phyloP scores from a whole-genome alignment of 2,113 vertebrate genomes.

The Bufo bufo region DNA sequence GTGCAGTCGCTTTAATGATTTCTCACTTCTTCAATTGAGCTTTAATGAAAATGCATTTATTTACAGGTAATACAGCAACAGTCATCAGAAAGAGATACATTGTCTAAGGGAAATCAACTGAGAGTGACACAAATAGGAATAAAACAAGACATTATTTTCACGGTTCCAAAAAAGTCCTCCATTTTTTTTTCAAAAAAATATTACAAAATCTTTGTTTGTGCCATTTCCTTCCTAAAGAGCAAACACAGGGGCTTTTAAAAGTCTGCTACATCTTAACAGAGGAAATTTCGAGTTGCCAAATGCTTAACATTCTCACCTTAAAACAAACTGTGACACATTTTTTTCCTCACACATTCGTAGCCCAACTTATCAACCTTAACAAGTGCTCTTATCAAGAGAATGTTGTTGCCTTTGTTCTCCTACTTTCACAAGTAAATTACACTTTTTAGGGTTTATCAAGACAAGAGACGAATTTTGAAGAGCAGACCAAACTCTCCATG shows the following conservation, averaged over 20 bases:
- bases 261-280: conserved; percentile 66
- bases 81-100: conserved; percentile 33
- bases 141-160: background rate
- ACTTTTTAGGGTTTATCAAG: conserved; percentile 99
- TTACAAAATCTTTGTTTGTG: background rate
- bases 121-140: background rate
- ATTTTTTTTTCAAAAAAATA: background rate
- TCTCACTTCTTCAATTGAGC: conserved; percentile 54
- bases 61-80: conserved; percentile 50
- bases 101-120: background rate
- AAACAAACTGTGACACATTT: conserved; percentile 83
- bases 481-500: conserved; percentile 87
- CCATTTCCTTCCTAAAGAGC: background rate
- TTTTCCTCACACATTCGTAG: conserved; percentile 81
- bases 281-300: conserved; percentile 76
- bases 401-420: conserved; percentile 88
- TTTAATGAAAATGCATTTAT: conserved; percentile 57
- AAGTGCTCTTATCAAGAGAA: conserved; percentile 87
- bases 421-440: conserved; percentile 92
- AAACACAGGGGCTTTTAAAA: conserved; percentile 56
- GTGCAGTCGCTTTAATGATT: conserved; percentile 48
- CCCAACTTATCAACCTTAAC: conserved; percentile 87
- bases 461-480: conserved; percentile 96
- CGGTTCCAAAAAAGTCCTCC: background rate
- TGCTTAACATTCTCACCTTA: conserved; percentile 80